Conservation (phyloP, 2,888 invertebrate species). For the Caenorhabditis sp. region DNA sequence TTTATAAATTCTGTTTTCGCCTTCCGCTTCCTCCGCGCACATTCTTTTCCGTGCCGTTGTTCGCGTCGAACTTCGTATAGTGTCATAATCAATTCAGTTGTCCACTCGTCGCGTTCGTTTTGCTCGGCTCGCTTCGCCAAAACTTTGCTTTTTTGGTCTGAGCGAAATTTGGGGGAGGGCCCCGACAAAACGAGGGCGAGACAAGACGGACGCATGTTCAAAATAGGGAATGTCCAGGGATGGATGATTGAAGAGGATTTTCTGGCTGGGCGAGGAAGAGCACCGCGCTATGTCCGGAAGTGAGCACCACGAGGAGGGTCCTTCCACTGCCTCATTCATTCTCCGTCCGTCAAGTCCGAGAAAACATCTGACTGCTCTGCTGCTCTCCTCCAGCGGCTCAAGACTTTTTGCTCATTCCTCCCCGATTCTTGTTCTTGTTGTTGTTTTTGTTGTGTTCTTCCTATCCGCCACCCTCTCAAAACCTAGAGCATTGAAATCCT, state of each 20-base stretch:
- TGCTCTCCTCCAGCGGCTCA: constrained; percentile 4
- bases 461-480: constrained; percentile 8
- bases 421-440: constrained; percentile 44
- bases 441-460: constrained; percentile 45
- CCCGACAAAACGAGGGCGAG: constrained; percentile 1
- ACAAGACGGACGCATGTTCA: constrained; percentile 33
- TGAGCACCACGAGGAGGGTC: constrained; percentile 11
- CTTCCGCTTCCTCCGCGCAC: not conserved
- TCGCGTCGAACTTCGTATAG: constrained; percentile 53
- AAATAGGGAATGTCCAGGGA: constrained; percentile 39
- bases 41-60: constrained; percentile 16
- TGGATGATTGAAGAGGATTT: constrained; percentile 45
- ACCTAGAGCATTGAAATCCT: constrained; percentile 16
- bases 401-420: no score
- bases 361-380: constrained; percentile 44
- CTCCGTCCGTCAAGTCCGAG: constrained; percentile 17
- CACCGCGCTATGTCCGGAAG: not conserved
- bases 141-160: constrained; percentile 36
- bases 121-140: constrained; percentile 6
- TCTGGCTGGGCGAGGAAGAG: not conserved
- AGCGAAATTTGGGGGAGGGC: constrained; percentile 31
- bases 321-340: constrained; percentile 14
- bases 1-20: constrained; percentile 37
- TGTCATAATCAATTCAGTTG: constrained; percentile 54
- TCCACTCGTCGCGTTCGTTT: constrained; percentile 51